Evolutionary conservation across 2,113 vertebrate species (phyloP), one percentile per base, ranked within the genome.

Genomic region (Microtus oregoni): DNA sequence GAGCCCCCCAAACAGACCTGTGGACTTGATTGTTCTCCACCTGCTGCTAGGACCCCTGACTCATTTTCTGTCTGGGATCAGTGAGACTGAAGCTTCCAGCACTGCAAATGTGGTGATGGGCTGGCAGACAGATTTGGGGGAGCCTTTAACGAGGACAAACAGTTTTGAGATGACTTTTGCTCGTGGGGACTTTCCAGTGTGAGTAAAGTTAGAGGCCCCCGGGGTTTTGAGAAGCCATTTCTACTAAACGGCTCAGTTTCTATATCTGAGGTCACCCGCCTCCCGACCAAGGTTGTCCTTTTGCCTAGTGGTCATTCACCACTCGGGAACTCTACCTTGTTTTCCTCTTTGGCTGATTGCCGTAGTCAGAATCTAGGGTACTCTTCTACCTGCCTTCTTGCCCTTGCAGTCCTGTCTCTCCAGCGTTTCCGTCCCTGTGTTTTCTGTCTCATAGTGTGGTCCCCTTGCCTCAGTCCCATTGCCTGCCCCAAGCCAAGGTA

Each of bases 151-250:
- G 65, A 90, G 76, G 85, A 92, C 79, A 70, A 26, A 2, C 63
- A 63, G 90, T 98, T 97, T 90, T 94, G 93, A 96, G 96, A 97
- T 97, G 97, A 96, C 94, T 97, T 87, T 75, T 76, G 81, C 58
- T 83, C 78, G 89, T 95, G 91, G 97, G 97, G 97, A 92, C 22
- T 97, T 98, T 97, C 95, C 96, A 91, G 2, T 20, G 0, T 96
- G 97, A 96, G 95, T 98, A 92, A 97, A 96, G 44, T 91, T 91
- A 94, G 92, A 96, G 86, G 63, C 88, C 78, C 68, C 61, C 91
- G 19, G 50, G 55, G 58, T 79, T 94, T 92, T 93, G 77, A 96
- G 89, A 97, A 92, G 63, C 44, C 67, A 8, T 10, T 30, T n/a
- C 17, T 38, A 2, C 78, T 30, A 79, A 83, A 41, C 38, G 28